Evolutionary conservation across 2,888 invertebrate species (phyloP).

Genomic region (Pelosia muscerda): DNA sequence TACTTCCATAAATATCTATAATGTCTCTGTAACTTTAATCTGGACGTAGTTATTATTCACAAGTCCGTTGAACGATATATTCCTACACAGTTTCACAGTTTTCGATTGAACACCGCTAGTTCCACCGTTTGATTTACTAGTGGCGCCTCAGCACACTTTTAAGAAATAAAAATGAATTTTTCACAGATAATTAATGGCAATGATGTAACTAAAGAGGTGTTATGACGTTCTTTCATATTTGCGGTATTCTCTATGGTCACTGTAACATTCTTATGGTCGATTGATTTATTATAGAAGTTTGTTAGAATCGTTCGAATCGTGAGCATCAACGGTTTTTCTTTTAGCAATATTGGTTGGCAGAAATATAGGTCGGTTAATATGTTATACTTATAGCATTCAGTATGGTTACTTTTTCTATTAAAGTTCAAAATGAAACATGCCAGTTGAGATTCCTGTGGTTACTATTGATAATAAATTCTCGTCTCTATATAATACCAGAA

Average conservation of each 20-base stretch:
- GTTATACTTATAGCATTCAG: neutral
- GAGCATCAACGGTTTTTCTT: neutral
- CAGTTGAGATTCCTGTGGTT: too few relatives aligned
- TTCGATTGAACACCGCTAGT: slow-evolving; percentile 23
- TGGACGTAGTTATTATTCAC: slow-evolving; percentile 74
- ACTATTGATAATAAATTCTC: too few relatives aligned
- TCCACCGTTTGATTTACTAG: slow-evolving; percentile 19
- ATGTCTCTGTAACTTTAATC: slow-evolving; percentile 74
- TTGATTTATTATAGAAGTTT: slow-evolving; percentile 20
- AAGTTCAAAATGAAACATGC: neutral
- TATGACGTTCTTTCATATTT: slow-evolving; percentile 27
- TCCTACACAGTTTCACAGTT: slow-evolving; percentile 46
- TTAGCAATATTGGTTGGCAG: neutral
- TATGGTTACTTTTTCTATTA: neutral
- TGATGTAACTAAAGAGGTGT: slow-evolving; percentile 39
- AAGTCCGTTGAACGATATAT: slow-evolving; percentile 77
- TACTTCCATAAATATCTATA: slow-evolving; percentile 61
- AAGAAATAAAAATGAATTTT: slow-evolving; percentile 22
- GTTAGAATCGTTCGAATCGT: slow-evolving; percentile 6
- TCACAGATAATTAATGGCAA: slow-evolving; percentile 35
- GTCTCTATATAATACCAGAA: too few relatives aligned
- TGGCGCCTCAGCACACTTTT: slow-evolving; percentile 22
- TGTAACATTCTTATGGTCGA: slow-evolving; percentile 13
- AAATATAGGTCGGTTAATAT: neutral
- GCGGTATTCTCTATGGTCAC: slow-evolving; percentile 25